Evolutionary conservation across 2,888 invertebrate genomes (phyloP), one percentile per base, ranked within the genome.

Genomic region (Plutella xylostella): DNA sequence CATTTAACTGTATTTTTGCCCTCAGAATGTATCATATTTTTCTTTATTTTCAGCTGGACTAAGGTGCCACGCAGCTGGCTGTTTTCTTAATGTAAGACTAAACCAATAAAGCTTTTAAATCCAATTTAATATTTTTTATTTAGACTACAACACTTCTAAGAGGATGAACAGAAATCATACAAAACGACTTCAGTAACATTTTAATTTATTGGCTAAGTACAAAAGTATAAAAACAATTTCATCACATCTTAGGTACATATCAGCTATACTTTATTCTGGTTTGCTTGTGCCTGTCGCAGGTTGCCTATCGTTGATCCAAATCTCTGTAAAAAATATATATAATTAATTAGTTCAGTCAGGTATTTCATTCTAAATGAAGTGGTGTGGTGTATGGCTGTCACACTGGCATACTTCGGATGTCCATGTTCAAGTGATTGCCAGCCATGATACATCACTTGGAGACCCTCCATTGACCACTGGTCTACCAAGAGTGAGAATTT

Each of bases 11-110:
- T n/a, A 28, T 28, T 28, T 12, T 28, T 28, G 28, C n/a, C n/a
- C 28, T 28, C 3, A 28, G n/a, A 28, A n/a, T n/a, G n/a, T n/a
- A n/a, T n/a, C 28, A 28, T 33, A 11, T 30, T 51, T 67, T 69
- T 57, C 57, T 59, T 76, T 74, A 79, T 71, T 87, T 87, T 72
- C 87, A 88, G 88, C 77, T 88, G 78, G 87, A 88, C 74, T 88
- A 85, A 84, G 45, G 30, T 5, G 35, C 21, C 15, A 25, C 19
- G 40, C 33, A 45, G 14, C 20, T 9, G n/a, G 34, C n/a, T 25
- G 28, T 42, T n/a, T 41, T 34, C 22, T 21, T 45, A 34, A 49
- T 47, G 47, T 49, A 49, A 49, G 49, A 42, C 28, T 28, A 31
- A 37, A 20, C 15, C 14, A 49, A 49, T 47, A 50, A 50, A 50